Percentiles rank a stretch among this genome's conserved stretches.
Conservation (phyloP, 2,113 vertebrate species). For the Cololabis saira region DNA sequence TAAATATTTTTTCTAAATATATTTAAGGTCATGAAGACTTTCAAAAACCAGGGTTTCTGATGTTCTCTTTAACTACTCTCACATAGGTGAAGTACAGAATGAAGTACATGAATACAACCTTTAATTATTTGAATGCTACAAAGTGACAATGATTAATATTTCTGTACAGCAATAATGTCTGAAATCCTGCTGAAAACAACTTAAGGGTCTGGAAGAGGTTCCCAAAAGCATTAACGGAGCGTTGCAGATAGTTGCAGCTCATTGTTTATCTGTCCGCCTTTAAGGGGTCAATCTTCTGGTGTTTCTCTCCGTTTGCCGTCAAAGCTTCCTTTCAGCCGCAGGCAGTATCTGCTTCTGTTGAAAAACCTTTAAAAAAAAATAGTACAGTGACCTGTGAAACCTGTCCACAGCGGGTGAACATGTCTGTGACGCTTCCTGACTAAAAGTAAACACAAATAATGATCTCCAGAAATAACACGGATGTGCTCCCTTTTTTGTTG, state of each 20-base stretch:
- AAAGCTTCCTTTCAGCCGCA: conserved; percentile 5
- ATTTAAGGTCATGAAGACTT: too few relatives aligned
- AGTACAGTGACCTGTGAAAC: too few relatives aligned
- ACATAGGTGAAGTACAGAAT: too few relatives aligned
- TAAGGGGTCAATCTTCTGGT: neutral
- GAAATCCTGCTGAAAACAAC: neutral
- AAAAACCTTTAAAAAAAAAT: neutral
- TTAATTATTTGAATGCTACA: neutral
- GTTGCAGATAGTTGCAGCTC: neutral
- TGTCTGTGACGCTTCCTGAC: too few relatives aligned
- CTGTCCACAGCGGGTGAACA: too few relatives aligned
- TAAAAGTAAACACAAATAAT: too few relatives aligned
- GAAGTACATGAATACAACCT: neutral
- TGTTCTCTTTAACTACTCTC: too few relatives aligned
- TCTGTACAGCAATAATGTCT: neutral
- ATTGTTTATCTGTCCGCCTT: conserved; percentile 4
- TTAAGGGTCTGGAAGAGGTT: neutral
- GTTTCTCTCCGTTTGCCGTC: neutral
- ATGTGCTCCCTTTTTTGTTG: too few relatives aligned
- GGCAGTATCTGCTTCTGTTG: neutral
- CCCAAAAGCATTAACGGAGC: neutral
- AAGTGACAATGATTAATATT: conserved; percentile 10
- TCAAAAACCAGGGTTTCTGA: too few relatives aligned
- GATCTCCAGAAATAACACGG: too few relatives aligned
- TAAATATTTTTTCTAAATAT: too few relatives aligned